Evolutionary conservation across 2,113 vertebrate genomes (phyloP).

Genomic region (Nerophis lumbriciformis): DNA sequence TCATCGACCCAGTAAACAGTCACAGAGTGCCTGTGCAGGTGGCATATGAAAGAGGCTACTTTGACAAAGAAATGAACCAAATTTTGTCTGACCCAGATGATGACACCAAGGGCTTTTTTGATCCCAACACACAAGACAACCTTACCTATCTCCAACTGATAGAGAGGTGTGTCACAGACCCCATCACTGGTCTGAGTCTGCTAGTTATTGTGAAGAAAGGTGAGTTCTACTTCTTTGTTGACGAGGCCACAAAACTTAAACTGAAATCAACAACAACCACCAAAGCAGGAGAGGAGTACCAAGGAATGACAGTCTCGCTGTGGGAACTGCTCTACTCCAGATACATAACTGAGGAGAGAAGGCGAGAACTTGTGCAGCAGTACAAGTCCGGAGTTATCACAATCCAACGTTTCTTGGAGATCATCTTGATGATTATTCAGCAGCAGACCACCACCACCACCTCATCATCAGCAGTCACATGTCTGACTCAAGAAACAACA

Average conservation of each 20-base stretch:
- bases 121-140: slow-evolving; percentile 74
- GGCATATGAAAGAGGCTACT: slow-evolving; percentile 76
- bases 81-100: slow-evolving; percentile 69
- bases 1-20: slow-evolving; percentile 74
- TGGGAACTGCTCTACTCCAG: slow-evolving; percentile 78
- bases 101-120: slow-evolving; percentile 66
- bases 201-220: slow-evolving; percentile 68
- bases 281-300: slow-evolving; percentile 66
- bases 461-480: slow-evolving; percentile 3
- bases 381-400: slow-evolving; percentile 61
- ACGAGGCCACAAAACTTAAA: slow-evolving; percentile 40
- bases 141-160: slow-evolving; percentile 75
- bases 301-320: slow-evolving; percentile 57
- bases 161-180: slow-evolving; percentile 62
- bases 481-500: slow-evolving; percentile 45
- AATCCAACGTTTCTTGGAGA: slow-evolving; percentile 52
- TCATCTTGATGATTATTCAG: slow-evolving; percentile 51
- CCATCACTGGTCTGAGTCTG: slow-evolving; percentile 54
- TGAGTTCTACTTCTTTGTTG: slow-evolving; percentile 59
- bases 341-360: slow-evolving; percentile 68
- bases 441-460: slow-evolving; percentile 13
- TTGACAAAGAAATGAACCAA: slow-evolving; percentile 76
- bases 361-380: slow-evolving; percentile 62
- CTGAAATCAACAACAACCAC: slow-evolving; percentile 65
- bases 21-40: slow-evolving; percentile 76